Percentiles rank a stretch among this genome's conserved stretches.
These are phyloP conservation scores for Pygoscelis adeliae DNA, from an alignment of 2,113 vertebrate species.

Conservation along the genomic window DNA sequence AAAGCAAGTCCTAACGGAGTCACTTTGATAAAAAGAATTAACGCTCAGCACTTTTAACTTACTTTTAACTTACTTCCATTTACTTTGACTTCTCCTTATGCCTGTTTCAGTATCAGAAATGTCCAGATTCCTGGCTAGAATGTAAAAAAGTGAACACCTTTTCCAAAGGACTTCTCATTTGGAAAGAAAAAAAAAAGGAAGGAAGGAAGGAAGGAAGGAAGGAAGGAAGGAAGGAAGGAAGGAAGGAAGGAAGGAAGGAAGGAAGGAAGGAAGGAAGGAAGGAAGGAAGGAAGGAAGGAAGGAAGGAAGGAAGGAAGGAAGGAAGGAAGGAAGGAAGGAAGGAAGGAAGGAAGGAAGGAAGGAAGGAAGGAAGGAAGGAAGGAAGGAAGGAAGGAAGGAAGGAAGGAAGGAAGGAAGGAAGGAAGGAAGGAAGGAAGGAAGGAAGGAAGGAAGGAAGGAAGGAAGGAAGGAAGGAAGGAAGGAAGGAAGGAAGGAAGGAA, in stretches of 20 bases:
- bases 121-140: background rate
- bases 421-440: background rate
- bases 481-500: background rate
- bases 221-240: background rate
- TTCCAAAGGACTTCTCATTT: background rate
- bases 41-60: background rate
- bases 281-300: background rate
- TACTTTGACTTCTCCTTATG: slow-evolving; percentile 10
- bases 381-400: background rate
- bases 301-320: background rate
- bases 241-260: background rate
- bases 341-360: background rate
- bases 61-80: background rate
- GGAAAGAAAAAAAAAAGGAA: background rate
- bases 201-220: background rate
- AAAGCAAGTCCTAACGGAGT: background rate
- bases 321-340: background rate
- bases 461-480: background rate
- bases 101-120: slow-evolving; percentile 17
- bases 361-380: background rate
- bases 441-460: background rate
- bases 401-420: background rate
- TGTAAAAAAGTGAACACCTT: slow-evolving; percentile 23
- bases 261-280: background rate
- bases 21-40: background rate